Evolutionary conservation across 1,140 invertebrate species (phyloP).

Genomic region (Atta cephalotes): DNA sequence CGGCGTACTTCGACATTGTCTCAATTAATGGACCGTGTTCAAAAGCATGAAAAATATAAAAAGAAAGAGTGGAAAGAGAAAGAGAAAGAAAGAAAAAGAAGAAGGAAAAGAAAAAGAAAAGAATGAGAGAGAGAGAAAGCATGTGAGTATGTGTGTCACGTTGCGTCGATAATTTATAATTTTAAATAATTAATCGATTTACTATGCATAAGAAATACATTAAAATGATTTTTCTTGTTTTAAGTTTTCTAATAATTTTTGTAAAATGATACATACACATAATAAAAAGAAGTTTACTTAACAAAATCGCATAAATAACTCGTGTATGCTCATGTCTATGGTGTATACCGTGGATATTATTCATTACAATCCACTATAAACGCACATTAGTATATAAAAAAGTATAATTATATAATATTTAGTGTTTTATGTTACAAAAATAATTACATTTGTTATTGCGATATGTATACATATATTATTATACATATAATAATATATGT

Average conservation of each 20-base stretch:
- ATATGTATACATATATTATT: not conserved
- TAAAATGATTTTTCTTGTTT: not conserved
- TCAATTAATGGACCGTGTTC: conserved; percentile 64
- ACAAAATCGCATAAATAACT: not conserved
- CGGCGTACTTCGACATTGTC: conserved; percentile 47
- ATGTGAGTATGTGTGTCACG: too few relatives aligned
- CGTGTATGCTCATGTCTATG: not conserved
- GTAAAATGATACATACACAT: not conserved
- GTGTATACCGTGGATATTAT: not conserved
- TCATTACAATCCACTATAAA: not conserved
- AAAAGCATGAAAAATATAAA: conserved; percentile 39
- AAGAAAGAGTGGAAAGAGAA: not conserved
- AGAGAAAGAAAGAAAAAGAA: not conserved
- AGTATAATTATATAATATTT: not conserved
- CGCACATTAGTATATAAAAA: not conserved
- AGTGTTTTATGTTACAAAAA: not conserved
- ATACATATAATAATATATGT: too few relatives aligned
- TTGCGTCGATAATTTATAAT: not conserved
- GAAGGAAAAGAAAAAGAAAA: too few relatives aligned
- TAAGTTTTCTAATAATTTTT: not conserved
- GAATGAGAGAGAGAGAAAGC: too few relatives aligned
- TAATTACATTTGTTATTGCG: not conserved
- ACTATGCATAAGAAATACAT: too few relatives aligned
- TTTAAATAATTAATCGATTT: conserved; percentile 23
- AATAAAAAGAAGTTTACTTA: not conserved